Evolutionary conservation across 2,888 invertebrate genomes (phyloP).

Genomic region (Strigamia transsilvanica): DNA sequence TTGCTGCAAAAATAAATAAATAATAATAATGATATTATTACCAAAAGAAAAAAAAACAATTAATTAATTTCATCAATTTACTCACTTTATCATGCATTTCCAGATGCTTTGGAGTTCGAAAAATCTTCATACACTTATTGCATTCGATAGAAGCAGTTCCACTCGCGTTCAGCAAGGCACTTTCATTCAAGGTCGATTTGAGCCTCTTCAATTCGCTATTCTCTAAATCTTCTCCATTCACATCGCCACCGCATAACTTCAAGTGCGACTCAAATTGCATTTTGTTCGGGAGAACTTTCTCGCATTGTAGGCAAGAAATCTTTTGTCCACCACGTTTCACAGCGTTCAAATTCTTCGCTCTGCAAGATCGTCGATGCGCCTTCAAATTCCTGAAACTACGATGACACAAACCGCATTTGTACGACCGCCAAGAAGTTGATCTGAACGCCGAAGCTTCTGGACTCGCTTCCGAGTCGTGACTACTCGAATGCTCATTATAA

Average conservation of each 20-base stretch:
- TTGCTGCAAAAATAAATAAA: conserved; percentile 10
- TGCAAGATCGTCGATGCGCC: background rate
- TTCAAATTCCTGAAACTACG: background rate
- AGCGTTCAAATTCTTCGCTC: background rate
- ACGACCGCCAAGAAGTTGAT: background rate
- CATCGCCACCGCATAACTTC: background rate
- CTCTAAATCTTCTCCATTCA: background rate
- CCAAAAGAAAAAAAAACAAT: background rate
- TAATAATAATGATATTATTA: background rate
- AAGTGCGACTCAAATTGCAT: background rate
- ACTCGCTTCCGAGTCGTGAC: background rate
- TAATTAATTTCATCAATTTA: background rate
- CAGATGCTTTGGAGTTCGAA: conserved; percentile 38
- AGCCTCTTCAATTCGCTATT: background rate
- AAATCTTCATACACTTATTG: conserved; percentile 31
- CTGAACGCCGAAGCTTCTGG: background rate
- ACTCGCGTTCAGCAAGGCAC: background rate
- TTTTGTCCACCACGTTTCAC: background rate
- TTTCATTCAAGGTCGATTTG: background rate
- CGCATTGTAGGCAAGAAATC: background rate
- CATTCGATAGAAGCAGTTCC: background rate
- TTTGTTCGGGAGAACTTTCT: background rate
- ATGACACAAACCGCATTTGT: background rate
- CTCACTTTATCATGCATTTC: conserved; percentile 40
- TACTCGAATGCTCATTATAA: background rate